These are phyloP conservation scores for Lasiurus cinereus DNA, from an alignment of 2,113 vertebrate species.

Conservation along the genomic window DNA sequence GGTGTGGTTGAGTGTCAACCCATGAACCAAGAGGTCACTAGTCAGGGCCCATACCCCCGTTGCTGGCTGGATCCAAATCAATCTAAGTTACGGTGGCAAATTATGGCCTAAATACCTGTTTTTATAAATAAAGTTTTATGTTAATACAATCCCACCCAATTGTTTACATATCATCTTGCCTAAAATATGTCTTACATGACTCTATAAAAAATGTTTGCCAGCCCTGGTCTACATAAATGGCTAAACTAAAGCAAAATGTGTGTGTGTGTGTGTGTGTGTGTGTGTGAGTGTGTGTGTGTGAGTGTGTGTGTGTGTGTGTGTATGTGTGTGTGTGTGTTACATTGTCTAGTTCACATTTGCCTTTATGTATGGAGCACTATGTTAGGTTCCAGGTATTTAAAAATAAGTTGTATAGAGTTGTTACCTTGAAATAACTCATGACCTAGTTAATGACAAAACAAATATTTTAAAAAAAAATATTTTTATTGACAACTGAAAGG, in stretches of 20 bases:
- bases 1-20: too few species aligned
- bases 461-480: too few species aligned
- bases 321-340: neutral
- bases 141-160: neutral
- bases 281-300: neutral
- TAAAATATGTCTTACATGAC: constrained; percentile 19
- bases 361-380: neutral
- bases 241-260: constrained; percentile 34
- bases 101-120: neutral
- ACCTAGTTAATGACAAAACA: neutral
- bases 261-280: neutral
- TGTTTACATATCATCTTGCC: neutral
- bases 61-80: neutral
- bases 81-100: neutral
- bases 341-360: neutral
- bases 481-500: too few species aligned
- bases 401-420: constrained; percentile 2
- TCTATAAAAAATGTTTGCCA: neutral
- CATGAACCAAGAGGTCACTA: too few species aligned
- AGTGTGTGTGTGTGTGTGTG: neutral
- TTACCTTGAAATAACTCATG: constrained; percentile 6
- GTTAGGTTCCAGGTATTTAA: neutral
- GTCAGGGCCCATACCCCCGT: too few species aligned
- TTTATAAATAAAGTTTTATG: constrained; percentile 37
- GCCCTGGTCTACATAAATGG: neutral